Evolutionary conservation across 2,113 vertebrate species (phyloP).

Genomic region (Lampris megalopsis): DNA sequence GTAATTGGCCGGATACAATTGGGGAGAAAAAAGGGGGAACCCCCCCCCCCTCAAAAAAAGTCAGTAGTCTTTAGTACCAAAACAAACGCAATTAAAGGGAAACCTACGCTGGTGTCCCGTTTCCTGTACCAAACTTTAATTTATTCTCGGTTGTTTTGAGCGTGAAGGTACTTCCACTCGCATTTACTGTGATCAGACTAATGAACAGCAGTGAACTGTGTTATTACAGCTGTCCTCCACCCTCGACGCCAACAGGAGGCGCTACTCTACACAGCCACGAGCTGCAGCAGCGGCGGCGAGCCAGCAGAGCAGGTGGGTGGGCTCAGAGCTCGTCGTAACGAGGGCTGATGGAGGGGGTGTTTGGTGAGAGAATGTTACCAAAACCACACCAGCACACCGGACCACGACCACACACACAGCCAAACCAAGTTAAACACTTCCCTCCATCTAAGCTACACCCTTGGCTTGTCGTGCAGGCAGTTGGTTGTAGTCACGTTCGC

Average conservation of each 20-base stretch:
- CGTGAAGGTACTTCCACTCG: not conserved
- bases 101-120: too few species aligned
- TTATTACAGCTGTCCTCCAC: conserved; percentile 70
- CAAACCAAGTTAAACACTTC: not conserved
- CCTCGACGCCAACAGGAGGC: conserved; percentile 62
- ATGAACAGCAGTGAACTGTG: not conserved
- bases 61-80: too few species aligned
- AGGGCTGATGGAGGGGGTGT: not conserved
- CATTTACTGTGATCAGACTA: not conserved
- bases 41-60: too few species aligned
- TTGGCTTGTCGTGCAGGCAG: not conserved
- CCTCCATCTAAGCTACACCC: too few species aligned
- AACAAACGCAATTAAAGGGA: too few species aligned
- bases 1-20: too few species aligned
- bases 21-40: too few species aligned
- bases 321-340: not conserved
- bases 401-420: not conserved
- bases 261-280: conserved; percentile 55
- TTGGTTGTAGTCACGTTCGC: not conserved
- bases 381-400: not conserved
- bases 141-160: too few species aligned
- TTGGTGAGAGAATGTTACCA: not conserved
- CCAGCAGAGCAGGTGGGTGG: conserved; percentile 64
- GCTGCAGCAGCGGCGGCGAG: conserved; percentile 39
- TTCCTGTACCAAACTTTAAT: too few species aligned